phyloP scores from a whole-genome alignment of 2,888 invertebrate genomes.

The Lasius fuliginosus region DNA sequence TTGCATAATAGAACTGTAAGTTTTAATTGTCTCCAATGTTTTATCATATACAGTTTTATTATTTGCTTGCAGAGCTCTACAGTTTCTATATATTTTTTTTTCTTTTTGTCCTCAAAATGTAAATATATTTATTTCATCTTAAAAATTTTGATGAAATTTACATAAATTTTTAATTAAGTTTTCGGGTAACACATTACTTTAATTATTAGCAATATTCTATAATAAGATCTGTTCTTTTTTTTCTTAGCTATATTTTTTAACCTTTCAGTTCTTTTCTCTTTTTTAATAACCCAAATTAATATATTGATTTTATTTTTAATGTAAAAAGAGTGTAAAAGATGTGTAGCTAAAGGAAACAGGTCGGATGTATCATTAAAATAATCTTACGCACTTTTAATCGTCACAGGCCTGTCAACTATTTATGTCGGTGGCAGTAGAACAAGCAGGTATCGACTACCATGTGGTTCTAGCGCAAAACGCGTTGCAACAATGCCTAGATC shows the following conservation, averaged over 20 bases:
- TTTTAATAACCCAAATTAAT: background rate
- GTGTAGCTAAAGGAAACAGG: conserved; percentile 13
- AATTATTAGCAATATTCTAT: conserved; percentile 5
- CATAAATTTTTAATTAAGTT: conserved; percentile 1
- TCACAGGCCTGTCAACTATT: conserved; percentile 96
- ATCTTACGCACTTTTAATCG: conserved; percentile 54
- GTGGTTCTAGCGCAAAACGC: conserved; percentile 99
- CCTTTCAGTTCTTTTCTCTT: background rate
- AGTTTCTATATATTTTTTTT: conserved; percentile 13
- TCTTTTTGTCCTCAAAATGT: background rate
- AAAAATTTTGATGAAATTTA: conserved; percentile 4
- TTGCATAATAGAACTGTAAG: background rate
- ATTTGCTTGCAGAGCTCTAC: background rate
- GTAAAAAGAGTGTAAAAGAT: background rate
- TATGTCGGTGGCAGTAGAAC: conserved; percentile 98
- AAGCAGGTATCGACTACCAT: conserved; percentile 98
- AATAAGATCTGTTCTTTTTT: conserved; percentile 4
- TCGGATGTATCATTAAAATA: conserved; percentile 11
- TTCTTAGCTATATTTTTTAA: conserved; percentile 34
- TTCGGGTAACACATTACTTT: background rate
- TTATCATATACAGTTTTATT: background rate
- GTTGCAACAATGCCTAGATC: conserved; percentile 96
- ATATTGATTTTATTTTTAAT: conserved; percentile 8
- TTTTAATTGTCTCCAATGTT: conserved; percentile 27
- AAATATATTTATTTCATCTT: background rate